Conservation (phyloP, 1,140 invertebrate species). For the Drosophila baimaii region DNA sequence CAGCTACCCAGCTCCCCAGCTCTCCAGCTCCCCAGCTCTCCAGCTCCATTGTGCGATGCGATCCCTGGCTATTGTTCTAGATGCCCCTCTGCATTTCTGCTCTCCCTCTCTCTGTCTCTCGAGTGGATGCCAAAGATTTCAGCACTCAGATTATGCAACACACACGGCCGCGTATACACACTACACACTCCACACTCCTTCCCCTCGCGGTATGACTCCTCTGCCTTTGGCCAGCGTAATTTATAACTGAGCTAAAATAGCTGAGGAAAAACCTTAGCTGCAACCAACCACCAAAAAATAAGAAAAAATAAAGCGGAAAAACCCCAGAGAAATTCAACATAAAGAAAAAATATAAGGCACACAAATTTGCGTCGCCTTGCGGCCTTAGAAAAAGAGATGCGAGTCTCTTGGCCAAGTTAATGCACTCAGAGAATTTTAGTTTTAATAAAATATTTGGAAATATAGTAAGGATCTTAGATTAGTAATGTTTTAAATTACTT, state of each 20-base stretch:
- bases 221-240: slow-evolving; percentile 69
- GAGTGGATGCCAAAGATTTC: slow-evolving; percentile 78
- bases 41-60: slow-evolving; percentile 57
- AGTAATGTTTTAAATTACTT: too few relatives aligned
- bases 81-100: slow-evolving; percentile 1
- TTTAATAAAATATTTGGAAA: too few relatives aligned
- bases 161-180: slow-evolving; percentile 48
- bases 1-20: too few relatives aligned
- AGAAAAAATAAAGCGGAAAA: slow-evolving; percentile 20
- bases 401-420: slow-evolving; percentile 14
- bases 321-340: slow-evolving; percentile 11
- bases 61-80: slow-evolving; percentile 68
- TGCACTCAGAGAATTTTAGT: neutral
- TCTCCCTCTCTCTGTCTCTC: slow-evolving; percentile 18
- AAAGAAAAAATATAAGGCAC: slow-evolving; percentile 60
- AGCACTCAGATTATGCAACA: slow-evolving; percentile 72
- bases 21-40: too few relatives aligned
- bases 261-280: slow-evolving; percentile 64
- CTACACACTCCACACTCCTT: too few relatives aligned
- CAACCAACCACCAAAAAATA: slow-evolving; percentile 44
- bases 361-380: slow-evolving; percentile 71
- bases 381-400: slow-evolving; percentile 28
- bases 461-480: too few relatives aligned
- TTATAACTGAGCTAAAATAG: slow-evolving; percentile 80
- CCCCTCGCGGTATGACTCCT: slow-evolving; percentile 3